Evolutionary conservation across 92 coral and sea anemone genomes (phyloP).

Genomic region (Diadumene lineata): DNA sequence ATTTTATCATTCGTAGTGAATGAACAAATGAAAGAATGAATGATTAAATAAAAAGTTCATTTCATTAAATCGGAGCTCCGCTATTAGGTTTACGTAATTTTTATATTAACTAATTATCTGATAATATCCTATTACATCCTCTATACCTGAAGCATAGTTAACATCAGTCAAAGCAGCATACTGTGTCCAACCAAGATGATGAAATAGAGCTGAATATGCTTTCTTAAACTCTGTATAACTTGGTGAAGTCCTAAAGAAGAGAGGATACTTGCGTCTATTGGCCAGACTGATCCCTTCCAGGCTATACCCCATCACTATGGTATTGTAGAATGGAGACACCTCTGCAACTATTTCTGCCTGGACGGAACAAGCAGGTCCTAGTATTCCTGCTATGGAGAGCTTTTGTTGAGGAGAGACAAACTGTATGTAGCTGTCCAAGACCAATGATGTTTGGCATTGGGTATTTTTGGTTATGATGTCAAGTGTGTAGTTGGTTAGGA

Average conservation of each 20-base stretch:
- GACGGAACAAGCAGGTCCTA: conserved; percentile 83
- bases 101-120: too few species aligned
- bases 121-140: not conserved
- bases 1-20: too few species aligned
- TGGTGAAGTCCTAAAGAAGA: conserved; percentile 81
- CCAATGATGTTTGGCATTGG: conserved; percentile 77
- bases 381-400: conserved; percentile 61
- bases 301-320: conserved; percentile 83
- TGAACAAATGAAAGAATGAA: too few species aligned
- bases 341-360: conserved; percentile 88
- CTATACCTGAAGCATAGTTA: conserved; percentile 69
- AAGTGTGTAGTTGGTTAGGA: conserved; percentile 67
- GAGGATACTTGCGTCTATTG: conserved; percentile 64
- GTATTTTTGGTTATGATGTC: conserved; percentile 65
- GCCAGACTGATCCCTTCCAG: conserved; percentile 80
- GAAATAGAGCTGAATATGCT: conserved; percentile 68
- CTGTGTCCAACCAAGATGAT: conserved; percentile 69
- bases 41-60: too few species aligned
- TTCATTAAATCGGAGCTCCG: too few species aligned
- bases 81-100: too few species aligned
- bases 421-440: conserved; percentile 73
- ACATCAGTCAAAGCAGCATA: conserved; percentile 82
- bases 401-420: conserved; percentile 62
- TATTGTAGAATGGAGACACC: conserved; percentile 71
- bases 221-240: conserved; percentile 79